Percentiles rank a stretch among this genome's conserved stretches.
Conservation (phyloP, 1,140 invertebrate genomes). For the Nautilus pompilius region DNA sequence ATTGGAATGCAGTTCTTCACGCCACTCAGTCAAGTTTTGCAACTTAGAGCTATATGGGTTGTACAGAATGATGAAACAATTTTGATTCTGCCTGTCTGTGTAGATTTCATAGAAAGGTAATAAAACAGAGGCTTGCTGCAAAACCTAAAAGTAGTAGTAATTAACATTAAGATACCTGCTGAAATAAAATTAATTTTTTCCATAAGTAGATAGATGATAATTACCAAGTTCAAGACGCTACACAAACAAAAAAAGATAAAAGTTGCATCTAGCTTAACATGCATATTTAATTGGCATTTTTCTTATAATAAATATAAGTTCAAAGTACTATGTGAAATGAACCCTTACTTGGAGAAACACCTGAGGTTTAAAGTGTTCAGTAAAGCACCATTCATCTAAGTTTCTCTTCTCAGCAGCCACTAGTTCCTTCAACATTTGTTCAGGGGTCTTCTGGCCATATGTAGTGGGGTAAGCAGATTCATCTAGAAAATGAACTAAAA, state of each 20-base stretch:
- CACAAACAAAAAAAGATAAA: too few species aligned
- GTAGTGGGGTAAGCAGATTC: too few species aligned
- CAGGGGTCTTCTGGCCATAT: constrained; percentile 27
- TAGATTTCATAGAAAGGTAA: constrained; percentile 52
- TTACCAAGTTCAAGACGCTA: too few species aligned
- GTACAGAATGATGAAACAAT: constrained; percentile 49
- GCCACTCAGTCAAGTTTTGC: constrained; percentile 48
- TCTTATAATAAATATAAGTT: too few species aligned
- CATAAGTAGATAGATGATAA: too few species aligned
- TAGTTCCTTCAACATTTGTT: constrained; percentile 43
- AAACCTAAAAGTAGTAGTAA: constrained; percentile 36
- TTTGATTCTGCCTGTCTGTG: constrained; percentile 51
- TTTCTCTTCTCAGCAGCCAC: constrained; percentile 44
- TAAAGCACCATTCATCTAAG: constrained; percentile 53
- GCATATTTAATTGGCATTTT: too few species aligned
- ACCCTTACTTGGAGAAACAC: constrained; percentile 51
- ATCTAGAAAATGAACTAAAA: too few species aligned
- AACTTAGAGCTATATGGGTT: constrained; percentile 47
- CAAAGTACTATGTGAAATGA: too few species aligned
- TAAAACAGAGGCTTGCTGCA: constrained; percentile 40
- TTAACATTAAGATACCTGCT: too few species aligned
- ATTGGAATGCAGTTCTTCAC: constrained; percentile 52
- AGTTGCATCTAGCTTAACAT: too few species aligned
- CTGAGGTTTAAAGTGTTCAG: constrained; percentile 51
- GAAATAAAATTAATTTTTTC: too few species aligned